Base-by-base conservation (phyloP, 1,140 invertebrate genomes). In the Drosophila obscura region DNA sequence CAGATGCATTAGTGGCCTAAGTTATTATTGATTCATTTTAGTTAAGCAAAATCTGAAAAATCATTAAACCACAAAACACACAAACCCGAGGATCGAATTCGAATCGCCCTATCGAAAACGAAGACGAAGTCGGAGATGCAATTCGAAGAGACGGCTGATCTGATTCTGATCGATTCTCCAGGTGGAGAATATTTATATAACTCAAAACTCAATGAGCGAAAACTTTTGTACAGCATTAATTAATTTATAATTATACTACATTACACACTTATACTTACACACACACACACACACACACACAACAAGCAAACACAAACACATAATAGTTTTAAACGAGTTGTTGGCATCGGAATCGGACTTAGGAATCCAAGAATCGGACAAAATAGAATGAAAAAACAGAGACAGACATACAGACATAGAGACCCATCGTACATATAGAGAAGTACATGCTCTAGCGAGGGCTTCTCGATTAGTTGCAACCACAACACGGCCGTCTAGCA, bases 211-310 rank as follows among this genome's bases (percentile, higher is more conserved):
- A 50, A 77, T 43, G 39, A 49, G 67, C 65, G 35, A 75, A 39
- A 66, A 84, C 69, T 67, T 82, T 62, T 87, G 82, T 87, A 87
- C 83, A 87, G 82, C 82, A 87, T 87, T 87, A 87, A 87, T 87
- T 87, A 87, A 87, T 87, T 87, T 88, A 77, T 87, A 87, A 88
- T 57, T 78, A 75, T 80, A 77, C 73, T 59, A 64, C 51, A 66
- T 73, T 28, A 67, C 41, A 73, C 35, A 73, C 35, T 66, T 43
- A 44, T 39, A 66, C 45, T 4, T 39, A 56, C 39, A 58, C 19
- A 45, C 35, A 41, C 19, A n/a, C 28, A 31, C 24, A 41, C 16
- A 59, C 59, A 71, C 19, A 68, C 41, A 50, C 22, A 67, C 35
- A 61, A 31, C 52, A 51, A 16, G 53, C 22, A 26, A 49, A 60